Percentiles rank a stretch among this genome's conserved stretches.
These are phyloP conservation scores for Hydropotes inermis DNA, from an alignment of 2,113 vertebrate genomes.

Conservation along the genomic window DNA sequence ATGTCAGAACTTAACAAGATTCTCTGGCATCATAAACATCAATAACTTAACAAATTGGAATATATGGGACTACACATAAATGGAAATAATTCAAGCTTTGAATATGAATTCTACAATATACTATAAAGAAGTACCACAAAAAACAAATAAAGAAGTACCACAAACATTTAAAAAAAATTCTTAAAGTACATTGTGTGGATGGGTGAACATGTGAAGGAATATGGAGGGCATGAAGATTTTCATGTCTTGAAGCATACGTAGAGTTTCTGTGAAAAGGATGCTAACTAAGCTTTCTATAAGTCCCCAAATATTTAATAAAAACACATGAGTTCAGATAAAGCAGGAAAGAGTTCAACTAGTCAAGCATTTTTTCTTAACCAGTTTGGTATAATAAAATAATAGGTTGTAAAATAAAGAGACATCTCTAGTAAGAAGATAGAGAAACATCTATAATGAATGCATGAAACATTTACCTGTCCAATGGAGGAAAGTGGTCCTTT, in stretches of 20 bases:
- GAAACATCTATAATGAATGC: constrained; percentile 6
- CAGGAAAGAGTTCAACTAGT: background rate
- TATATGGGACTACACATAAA: background rate
- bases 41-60: background rate
- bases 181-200: background rate
- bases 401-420: background rate
- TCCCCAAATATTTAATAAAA: background rate
- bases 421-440: background rate
- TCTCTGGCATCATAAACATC: background rate
- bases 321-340: background rate
- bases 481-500: background rate
- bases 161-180: background rate
- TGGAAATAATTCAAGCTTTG: background rate
- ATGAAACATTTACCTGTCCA: background rate
- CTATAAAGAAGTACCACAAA: background rate
- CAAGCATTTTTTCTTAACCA: background rate
- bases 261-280: background rate
- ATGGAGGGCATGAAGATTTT: background rate
- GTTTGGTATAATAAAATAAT: background rate
- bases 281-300: background rate
- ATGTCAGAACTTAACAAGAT: background rate
- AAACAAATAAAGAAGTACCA: background rate
- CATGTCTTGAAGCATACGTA: background rate
- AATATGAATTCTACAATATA: constrained; percentile 1
- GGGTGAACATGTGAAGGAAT: background rate